phyloP scores from a whole-genome alignment of 2,888 invertebrate species.

The Phyllotreta cruciferae region DNA sequence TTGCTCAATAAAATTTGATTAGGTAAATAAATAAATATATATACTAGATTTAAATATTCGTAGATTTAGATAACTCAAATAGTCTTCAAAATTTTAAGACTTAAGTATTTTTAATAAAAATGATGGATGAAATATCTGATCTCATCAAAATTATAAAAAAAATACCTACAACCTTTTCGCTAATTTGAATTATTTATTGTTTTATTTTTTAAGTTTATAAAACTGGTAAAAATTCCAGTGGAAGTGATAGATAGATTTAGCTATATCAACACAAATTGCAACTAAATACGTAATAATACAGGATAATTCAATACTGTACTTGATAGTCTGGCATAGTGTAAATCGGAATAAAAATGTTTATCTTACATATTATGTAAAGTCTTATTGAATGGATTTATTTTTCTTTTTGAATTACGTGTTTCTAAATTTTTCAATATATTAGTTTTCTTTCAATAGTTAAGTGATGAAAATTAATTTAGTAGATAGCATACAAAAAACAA shows the following conservation, averaged over 20 bases:
- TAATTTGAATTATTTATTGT: constrained; percentile 26
- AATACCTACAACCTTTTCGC: constrained; percentile 1
- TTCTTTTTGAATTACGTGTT: background rate
- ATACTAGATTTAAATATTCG: too few species aligned
- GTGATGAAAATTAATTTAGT: background rate
- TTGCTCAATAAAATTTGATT: too few species aligned
- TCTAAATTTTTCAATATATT: background rate
- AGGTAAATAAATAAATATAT: too few species aligned
- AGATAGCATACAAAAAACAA: too few species aligned
- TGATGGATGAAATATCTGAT: constrained; percentile 16
- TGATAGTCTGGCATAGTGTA: constrained; percentile 14
- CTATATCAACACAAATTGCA: constrained; percentile 34
- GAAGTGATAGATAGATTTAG: constrained; percentile 28
- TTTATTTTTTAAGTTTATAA: constrained; percentile 14
- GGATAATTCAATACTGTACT: constrained; percentile 24
- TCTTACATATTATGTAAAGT: background rate
- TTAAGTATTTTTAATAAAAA: background rate
- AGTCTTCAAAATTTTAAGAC: background rate
- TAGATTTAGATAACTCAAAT: too few species aligned
- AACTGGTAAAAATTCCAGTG: constrained; percentile 20
- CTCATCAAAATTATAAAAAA: constrained; percentile 19
- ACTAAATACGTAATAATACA: constrained; percentile 35
- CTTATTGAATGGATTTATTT: background rate
- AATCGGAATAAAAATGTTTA: constrained; percentile 13
- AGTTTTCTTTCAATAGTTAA: background rate